Conservation (phyloP, 2,797 vertebrate species). For the Urocyon cinereoargenteus region DNA sequence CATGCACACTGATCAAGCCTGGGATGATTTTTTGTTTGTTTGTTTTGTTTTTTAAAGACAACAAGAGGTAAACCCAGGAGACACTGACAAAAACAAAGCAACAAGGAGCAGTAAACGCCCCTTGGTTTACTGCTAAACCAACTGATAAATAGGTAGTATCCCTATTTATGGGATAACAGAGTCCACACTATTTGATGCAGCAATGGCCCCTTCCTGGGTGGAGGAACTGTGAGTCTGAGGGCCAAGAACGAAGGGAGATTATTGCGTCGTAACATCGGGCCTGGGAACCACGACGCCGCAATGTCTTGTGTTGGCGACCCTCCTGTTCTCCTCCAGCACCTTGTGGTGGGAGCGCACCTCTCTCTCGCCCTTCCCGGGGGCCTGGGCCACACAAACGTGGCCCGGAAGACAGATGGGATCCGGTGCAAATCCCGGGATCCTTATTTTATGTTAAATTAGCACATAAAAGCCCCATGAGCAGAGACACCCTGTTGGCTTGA, state of each 20-base stretch:
- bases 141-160: too few species aligned
- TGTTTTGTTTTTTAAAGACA: not conserved
- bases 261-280: slow-evolving; percentile 61
- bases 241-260: slow-evolving; percentile 40
- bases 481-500: not conserved
- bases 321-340: not conserved
- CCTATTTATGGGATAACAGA: slow-evolving; percentile 29
- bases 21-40: not conserved
- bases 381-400: too few species aligned
- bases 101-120: not conserved
- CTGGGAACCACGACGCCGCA: not conserved
- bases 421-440: not conserved
- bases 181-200: slow-evolving; percentile 62
- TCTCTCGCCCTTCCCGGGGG: too few species aligned
- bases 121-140: too few species aligned
- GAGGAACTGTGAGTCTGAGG: slow-evolving; percentile 57
- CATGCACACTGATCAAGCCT: not conserved
- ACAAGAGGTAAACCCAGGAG: not conserved
- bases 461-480: not conserved
- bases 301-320: too few species aligned
- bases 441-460: not conserved
- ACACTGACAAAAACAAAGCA: not conserved
- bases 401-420: not conserved
- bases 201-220: slow-evolving; percentile 51
- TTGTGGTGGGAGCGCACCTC: too few species aligned